Percentiles rank a stretch among this genome's conserved stretches.
Evolutionary conservation across 2,888 invertebrate genomes (phyloP).

Genomic region (Melangyna quadrimaculata): DNA sequence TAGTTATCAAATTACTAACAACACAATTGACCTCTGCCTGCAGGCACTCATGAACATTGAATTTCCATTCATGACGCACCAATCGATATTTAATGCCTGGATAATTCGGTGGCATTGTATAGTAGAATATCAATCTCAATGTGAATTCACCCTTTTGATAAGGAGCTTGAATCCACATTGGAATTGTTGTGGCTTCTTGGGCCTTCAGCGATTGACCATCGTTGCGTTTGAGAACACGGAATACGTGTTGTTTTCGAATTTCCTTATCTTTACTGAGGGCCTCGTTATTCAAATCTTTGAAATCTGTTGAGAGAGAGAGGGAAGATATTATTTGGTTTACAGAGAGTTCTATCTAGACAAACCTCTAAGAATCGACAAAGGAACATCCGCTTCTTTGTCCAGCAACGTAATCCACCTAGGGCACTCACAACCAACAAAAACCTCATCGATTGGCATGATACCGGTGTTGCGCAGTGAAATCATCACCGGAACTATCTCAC

Average conservation of each 20-base stretch:
- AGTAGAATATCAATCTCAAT: conserved; percentile 88
- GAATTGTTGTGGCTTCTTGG: conserved; percentile 77
- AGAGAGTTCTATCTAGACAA: conserved; percentile 27
- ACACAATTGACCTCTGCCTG: conserved; percentile 82
- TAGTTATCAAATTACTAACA: conserved; percentile 82
- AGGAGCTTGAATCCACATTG: conserved; percentile 87
- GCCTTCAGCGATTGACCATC: conserved; percentile 75
- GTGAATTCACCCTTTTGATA: conserved; percentile 84
- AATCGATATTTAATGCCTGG: conserved; percentile 83
- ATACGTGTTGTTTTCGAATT: conserved; percentile 79
- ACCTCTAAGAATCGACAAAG: conserved; percentile 79
- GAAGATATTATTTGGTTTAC: background rate
- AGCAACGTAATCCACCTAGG: conserved; percentile 79
- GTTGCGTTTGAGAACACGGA: conserved; percentile 76
- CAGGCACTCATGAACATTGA: conserved; percentile 84
- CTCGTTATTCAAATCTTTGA: conserved; percentile 79
- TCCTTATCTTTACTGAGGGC: conserved; percentile 80
- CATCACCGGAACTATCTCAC: conserved; percentile 86
- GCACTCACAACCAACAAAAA: conserved; percentile 83
- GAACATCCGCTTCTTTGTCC: conserved; percentile 77
- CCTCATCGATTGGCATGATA: conserved; percentile 83
- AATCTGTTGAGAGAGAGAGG: conserved; percentile 72
- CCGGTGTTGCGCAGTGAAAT: conserved; percentile 86
- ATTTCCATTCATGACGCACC: conserved; percentile 85
- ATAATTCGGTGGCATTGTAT: conserved; percentile 82